Evolutionary conservation across 2,888 invertebrate genomes (phyloP).

Genomic region (Drosophila affinis): DNA sequence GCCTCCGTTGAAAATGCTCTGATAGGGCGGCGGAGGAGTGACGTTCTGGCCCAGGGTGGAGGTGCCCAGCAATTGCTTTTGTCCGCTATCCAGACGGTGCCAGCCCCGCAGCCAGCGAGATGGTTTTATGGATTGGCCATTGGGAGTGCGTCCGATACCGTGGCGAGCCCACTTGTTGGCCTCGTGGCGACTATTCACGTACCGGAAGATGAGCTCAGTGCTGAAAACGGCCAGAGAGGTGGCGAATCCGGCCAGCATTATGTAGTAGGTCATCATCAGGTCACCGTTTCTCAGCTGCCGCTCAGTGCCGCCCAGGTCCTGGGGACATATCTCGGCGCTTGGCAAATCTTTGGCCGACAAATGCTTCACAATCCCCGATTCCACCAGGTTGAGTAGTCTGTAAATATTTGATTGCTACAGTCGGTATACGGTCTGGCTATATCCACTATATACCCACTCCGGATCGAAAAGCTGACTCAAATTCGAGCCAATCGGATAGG

Average conservation of each 20-base stretch:
- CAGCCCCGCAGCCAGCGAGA: slow-evolving; percentile 68
- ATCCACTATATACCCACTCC: slow-evolving; percentile 86
- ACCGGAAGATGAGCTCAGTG: slow-evolving; percentile 86
- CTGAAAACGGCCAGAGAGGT: slow-evolving; percentile 87
- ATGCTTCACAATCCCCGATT: slow-evolving; percentile 90
- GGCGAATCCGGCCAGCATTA: slow-evolving; percentile 89
- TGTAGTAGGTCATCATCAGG: slow-evolving; percentile 91
- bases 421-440: not conserved
- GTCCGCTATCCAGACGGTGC: slow-evolving; percentile 45
- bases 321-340: slow-evolving; percentile 90
- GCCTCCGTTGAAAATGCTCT: slow-evolving; percentile 82
- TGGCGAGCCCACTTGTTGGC: slow-evolving; percentile 72
- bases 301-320: slow-evolving; percentile 91
- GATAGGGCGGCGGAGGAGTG: slow-evolving; percentile 88
- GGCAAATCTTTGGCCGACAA: slow-evolving; percentile 88
- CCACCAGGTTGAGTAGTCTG: slow-evolving; percentile 88
- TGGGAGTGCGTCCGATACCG: slow-evolving; percentile 75
- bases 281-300: slow-evolving; percentile 90
- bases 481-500: slow-evolving; percentile 87
- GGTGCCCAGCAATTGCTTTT: slow-evolving; percentile 54
- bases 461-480: slow-evolving; percentile 87
- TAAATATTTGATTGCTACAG: not conserved
- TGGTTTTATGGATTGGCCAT: slow-evolving; percentile 70
- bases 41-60: slow-evolving; percentile 64
- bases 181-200: slow-evolving; percentile 72